Evolutionary conservation across 2,797 vertebrate species (phyloP).

Genomic region (Pangasius macronema): DNA sequence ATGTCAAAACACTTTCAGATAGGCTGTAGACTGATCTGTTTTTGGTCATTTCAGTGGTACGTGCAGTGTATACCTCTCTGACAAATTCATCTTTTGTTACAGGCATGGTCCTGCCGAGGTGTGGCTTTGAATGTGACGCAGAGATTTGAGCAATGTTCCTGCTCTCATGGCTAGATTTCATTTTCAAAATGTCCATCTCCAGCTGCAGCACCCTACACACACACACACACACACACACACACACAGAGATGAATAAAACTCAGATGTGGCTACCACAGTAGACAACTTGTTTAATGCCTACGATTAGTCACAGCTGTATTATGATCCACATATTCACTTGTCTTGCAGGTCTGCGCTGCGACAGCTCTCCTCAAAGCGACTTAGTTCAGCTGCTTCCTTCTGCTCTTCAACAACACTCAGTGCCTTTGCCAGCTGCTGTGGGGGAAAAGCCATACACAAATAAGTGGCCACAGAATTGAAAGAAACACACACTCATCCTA

Average conservation of each 20-base stretch:
- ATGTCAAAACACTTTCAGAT: not conserved
- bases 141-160: not conserved
- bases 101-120: conserved; percentile 51
- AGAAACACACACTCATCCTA: not conserved
- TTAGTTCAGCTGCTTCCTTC: conserved; percentile 62
- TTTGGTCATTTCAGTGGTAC: not conserved
- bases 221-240: conserved; percentile 11
- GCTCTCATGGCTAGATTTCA: conserved; percentile 63
- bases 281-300: not conserved
- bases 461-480: not conserved
- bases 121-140: not conserved
- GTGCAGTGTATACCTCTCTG: conserved; percentile 54
- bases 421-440: conserved; percentile 66
- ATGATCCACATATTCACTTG: conserved; percentile 66
- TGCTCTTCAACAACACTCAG: conserved; percentile 64
- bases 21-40: not conserved
- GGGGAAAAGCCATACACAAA: conserved; percentile 31
- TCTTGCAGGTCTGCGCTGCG: conserved; percentile 63
- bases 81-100: conserved; percentile 56
- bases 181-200: conserved; percentile 71
- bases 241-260: not conserved
- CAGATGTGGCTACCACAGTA: not conserved
- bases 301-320: not conserved
- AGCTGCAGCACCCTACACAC: conserved; percentile 70
- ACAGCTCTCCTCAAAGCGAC: conserved; percentile 63